Evolutionary conservation across 1,140 invertebrate genomes (phyloP), one percentile per base, ranked within the genome.

Genomic region (Trinorchestia longiramus): DNA sequence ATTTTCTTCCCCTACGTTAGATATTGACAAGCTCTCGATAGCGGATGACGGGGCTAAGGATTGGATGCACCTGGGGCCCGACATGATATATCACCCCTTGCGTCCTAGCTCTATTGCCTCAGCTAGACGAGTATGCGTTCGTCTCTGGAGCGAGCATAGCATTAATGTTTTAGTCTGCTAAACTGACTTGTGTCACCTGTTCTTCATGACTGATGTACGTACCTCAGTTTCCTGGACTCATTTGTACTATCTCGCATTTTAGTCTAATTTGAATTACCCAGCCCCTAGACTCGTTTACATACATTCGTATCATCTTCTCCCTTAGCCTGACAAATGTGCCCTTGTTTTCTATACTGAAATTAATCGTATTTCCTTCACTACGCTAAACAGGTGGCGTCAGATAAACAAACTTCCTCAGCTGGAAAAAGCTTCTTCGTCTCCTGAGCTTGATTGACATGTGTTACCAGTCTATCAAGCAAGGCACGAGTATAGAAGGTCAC

Each of bases 11-110:
- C 43, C 43, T 45, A 43, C 43, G 44, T 43, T 19, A 47, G 92
- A 44, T 94, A 94, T 94, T 43, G 92, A 47, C 92, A 94, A n/a
- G 92, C 92, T 47, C 44, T 94, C 92, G 92, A 94, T 94, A 94
- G 44, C 92, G 92, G 92, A 94, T 94, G 92, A 94, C 92, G 92
- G 41, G 40, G 44, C 92, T 0, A 94, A n/a, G 92, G 92, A 94
- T 47, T 47, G 92, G 44, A 44, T 45, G 92, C 92, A 94, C 92
- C 92, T 94, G 92, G 36, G 92, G 19, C 88, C 88, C 43, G 43
- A 44, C 92, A 94, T 47, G 92, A 94, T 94, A 47, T n/a, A 94
- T 94, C 11, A 44, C 88, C 88, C 4, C 88, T 41, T 44, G 62
- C 62, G 62, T 77, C 62, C 62, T 77, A 3, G 62, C 62, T 77